Evolutionary conservation across 2,113 vertebrate genomes (phyloP), one percentile per base, ranked within the genome.

Genomic region (Ranitomeya imitator): DNA sequence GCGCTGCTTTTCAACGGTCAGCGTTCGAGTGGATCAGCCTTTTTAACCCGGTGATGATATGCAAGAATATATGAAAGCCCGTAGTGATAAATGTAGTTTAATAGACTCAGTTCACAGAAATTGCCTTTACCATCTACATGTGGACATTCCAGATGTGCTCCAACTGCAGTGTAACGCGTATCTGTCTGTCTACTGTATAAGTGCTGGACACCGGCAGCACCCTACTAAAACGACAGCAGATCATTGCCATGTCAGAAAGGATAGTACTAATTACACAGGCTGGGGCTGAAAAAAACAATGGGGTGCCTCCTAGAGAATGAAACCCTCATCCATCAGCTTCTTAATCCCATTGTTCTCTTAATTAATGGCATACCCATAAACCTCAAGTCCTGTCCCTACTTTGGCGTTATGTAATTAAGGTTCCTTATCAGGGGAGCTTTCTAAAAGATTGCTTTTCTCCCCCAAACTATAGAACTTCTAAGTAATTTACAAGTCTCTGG

Each of bases 1-100:
- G 26, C 95, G 92, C n/a, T 93, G 90, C 89, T 94, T 97, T 91
- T 95, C 97, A 31, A 93, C 94, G 57, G 73, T 98, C 84, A 95
- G 92, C 61, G 88, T 96, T 85, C 94, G 82, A 0, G 78, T 95
- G 90, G 94, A 94, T 89, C 95, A 90, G 93, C 57, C 18, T 14
- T 77, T 83, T 65, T 90, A 79, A 91, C 61, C 52, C 16, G 19
- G 82, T 79, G 11, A 55, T 89, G 86, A 90, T 90, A 78, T 88
- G 37, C 89, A 91, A 87, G 91, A 90, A 88, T 89, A 86, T 93
- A 87, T 92, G 85, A 86, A 4, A 89, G 73, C 92, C 90, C 31
- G 87, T 92, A 57, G 77, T 59, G 54, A 76, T 65, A 12, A 86
- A 79, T 63, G 51, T n/a, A 55, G 59, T 45, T 57, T 23, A 11